phyloP scores from a whole-genome alignment of 2,113 vertebrate species.

The Ictalurus furcatus region DNA sequence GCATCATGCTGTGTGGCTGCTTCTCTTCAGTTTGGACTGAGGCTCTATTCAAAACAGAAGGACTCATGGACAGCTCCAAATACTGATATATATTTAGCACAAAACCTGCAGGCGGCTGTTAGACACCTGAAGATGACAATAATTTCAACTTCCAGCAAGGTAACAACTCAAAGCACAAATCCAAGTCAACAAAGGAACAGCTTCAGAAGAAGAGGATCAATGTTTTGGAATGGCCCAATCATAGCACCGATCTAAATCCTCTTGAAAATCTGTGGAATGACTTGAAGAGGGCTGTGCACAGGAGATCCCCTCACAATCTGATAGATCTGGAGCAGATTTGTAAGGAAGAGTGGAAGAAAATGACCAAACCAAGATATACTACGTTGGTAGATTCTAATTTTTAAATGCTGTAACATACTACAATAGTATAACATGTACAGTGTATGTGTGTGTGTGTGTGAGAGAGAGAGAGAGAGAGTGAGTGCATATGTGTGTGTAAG shows the following conservation, averaged over 20 bases:
- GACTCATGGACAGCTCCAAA: background rate
- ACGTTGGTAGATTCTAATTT: background rate
- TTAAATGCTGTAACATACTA: background rate
- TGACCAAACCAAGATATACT: background rate
- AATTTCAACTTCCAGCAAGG: background rate
- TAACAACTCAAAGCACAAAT: background rate
- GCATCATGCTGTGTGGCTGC: background rate
- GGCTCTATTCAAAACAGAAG: background rate
- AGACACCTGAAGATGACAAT: background rate
- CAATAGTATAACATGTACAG: background rate
- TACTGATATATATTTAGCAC: background rate
- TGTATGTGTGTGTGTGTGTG: conserved; percentile 1
- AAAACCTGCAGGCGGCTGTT: background rate
- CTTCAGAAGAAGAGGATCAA: background rate
- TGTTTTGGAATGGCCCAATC: background rate
- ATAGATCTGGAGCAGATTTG: background rate
- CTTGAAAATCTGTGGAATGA: background rate
- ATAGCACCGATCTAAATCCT: too few relatives aligned
- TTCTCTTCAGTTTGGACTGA: background rate
- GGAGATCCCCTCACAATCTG: background rate
- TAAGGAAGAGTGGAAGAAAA: background rate
- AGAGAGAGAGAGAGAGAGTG: background rate
- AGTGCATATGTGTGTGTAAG: background rate
- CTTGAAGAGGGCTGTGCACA: background rate
- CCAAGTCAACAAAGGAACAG: background rate